These are phyloP conservation scores for Catharus bicknelli DNA, from an alignment of 2,113 vertebrate species.

Conservation along the genomic window DNA sequence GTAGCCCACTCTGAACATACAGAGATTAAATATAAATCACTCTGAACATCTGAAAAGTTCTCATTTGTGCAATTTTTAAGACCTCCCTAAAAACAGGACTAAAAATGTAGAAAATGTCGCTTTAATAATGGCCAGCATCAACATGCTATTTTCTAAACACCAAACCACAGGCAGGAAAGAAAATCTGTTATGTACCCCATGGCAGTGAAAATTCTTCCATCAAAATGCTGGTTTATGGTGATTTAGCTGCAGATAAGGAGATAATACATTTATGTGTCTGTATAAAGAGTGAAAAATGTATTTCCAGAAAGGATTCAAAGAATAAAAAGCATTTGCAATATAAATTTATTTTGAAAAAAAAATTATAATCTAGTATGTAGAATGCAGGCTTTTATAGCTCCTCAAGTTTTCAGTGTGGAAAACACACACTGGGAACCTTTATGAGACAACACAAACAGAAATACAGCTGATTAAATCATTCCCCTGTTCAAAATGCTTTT, in stretches of 20 bases:
- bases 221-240: neutral
- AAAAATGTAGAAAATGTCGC: neutral
- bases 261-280: neutral
- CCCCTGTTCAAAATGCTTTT: neutral
- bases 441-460: constrained; percentile 12
- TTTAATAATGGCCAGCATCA: neutral
- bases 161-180: neutral
- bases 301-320: neutral
- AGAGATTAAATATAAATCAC: neutral
- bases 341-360: neutral
- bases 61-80: neutral
- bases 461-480: neutral
- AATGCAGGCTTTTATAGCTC: neutral
- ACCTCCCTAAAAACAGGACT: neutral
- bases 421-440: neutral
- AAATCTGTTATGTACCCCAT: neutral
- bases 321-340: neutral
- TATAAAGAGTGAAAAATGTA: neutral
- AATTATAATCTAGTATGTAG: neutral
- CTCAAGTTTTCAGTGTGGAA: neutral
- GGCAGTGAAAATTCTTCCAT: neutral
- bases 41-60: neutral
- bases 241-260: neutral
- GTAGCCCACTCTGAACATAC: neutral
- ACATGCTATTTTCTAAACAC: neutral